Evolutionary conservation across 2,113 vertebrate species (phyloP), one percentile per base, ranked within the genome.

Genomic region (Antennarius striatus): DNA sequence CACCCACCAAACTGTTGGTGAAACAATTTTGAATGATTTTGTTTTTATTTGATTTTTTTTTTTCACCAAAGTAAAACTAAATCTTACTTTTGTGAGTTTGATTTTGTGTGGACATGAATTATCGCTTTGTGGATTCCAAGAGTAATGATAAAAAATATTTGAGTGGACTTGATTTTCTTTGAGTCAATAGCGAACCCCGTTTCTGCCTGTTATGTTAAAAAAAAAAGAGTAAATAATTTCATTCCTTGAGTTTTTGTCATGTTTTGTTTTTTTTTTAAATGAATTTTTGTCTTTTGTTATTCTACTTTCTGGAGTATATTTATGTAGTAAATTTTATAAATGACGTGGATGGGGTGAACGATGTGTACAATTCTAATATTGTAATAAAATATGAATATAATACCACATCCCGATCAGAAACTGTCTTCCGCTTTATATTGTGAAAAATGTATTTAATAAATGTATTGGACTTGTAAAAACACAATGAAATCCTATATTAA

Each of bases 291-390:
- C 60, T 73, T 85, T 63, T 79, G 69, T 83, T 84, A 58, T 74
- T 63, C 53, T 75, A 58, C 63, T 46, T 81, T 81, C 77, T 83
- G 71, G 32, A 81, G 56, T 81, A 77, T 88, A 85, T 88, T 87
- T 87, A 90, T 88, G 80, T 86, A 74, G 73, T 64, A 74, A 80
- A 81, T 81, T 74, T 85, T 22, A 77, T 77, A 81, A 73, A 76
- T 74, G 52, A 74, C 68, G 56, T 42, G 28, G 47, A 74, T 67
- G 22, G 63, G 61, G 69, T 71, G 58, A 54, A 49, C 42, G 67
- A 74, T 64, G 68, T 84, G 67, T 84, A 81, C 52, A 79, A 76
- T 77, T 87, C 78, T 82, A 80, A 87, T 81, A 81, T 85, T 87
- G 73, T 82, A 88, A 87, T 87, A 87, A 87, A 88, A 80, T 63